A percentile compares a stretch with the other conserved stretches of the same genome.
These are phyloP conservation scores for Oxygymnocypris stewartii DNA, from an alignment of 2,113 vertebrate genomes.

Conservation along the genomic window DNA sequence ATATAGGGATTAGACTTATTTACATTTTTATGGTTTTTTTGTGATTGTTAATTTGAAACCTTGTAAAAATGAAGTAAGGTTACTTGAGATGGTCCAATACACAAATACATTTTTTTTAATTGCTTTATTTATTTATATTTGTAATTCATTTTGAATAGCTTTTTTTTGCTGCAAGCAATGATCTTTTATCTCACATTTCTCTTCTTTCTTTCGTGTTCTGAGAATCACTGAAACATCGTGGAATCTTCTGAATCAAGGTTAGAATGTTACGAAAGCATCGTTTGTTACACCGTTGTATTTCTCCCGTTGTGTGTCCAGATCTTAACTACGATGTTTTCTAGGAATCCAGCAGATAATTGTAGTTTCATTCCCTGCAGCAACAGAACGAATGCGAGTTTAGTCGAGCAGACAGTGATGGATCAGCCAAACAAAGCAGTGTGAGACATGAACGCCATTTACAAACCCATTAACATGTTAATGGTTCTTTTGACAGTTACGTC, in stretches of 20 bases:
- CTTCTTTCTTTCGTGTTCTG: background rate
- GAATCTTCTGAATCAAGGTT: background rate
- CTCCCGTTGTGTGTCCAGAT: background rate
- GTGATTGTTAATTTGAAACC: no score
- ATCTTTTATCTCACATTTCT: background rate
- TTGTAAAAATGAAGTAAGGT: no score
- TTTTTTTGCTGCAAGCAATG: background rate
- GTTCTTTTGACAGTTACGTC: conserved; percentile 38
- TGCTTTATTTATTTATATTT: no score
- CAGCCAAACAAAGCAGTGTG: background rate
- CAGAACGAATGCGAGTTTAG: background rate
- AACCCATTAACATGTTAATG: conserved; percentile 45
- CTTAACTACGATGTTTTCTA: background rate
- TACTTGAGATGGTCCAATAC: no score
- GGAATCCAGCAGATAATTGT: background rate
- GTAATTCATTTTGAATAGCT: no score
- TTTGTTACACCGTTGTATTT: background rate
- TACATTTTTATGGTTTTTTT: no score
- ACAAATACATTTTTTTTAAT: no score
- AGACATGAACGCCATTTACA: background rate
- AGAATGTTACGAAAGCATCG: background rate
- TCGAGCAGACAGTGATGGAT: conserved; percentile 35
- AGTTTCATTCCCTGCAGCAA: background rate
- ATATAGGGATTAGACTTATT: no score
- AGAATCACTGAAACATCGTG: background rate